A percentile compares a stretch with the other conserved stretches of the same genome.
phyloP scores from a whole-genome alignment of 1,140 invertebrate species.

The Saxidomus purpurata region DNA sequence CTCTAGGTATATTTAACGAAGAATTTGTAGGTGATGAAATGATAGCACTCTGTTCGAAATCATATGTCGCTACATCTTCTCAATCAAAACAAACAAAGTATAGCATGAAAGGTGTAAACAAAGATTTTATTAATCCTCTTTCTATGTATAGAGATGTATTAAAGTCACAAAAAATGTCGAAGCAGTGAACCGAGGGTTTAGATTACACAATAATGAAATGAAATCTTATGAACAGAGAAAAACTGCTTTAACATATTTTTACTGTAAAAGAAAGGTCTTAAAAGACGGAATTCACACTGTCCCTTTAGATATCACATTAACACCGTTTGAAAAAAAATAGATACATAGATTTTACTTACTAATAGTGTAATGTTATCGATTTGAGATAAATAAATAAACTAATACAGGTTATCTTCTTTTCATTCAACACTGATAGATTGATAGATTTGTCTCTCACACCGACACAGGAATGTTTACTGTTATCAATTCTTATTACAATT shows the following conservation, averaged over 20 bases:
- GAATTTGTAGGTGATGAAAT: slow-evolving; percentile 8
- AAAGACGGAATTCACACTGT: neutral
- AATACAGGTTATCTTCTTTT: no score
- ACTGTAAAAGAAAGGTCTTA: slow-evolving; percentile 19
- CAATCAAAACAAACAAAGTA: neutral
- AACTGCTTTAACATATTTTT: slow-evolving; percentile 15
- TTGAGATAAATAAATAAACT: no score
- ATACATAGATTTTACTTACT: neutral
- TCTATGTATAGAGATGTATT: neutral
- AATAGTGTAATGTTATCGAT: neutral
- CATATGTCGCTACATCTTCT: slow-evolving; percentile 12
- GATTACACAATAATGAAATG: slow-evolving; percentile 1
- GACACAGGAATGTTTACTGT: slow-evolving; percentile 3
- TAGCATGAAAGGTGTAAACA: slow-evolving; percentile 49
- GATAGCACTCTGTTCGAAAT: slow-evolving; percentile 29
- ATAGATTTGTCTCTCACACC: neutral
- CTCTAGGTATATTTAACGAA: slow-evolving; percentile 27
- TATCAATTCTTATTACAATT: no score
- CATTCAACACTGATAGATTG: no score
- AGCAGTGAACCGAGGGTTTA: slow-evolving; percentile 29
- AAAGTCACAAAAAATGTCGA: neutral
- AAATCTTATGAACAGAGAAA: slow-evolving; percentile 1
- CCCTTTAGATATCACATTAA: slow-evolving; percentile 8
- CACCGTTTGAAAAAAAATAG: slow-evolving; percentile 8
- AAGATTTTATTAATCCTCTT: neutral